Evolutionary conservation across 2,113 vertebrate genomes (phyloP), one percentile per base, ranked within the genome.

Genomic region (Archilochus colubris): DNA sequence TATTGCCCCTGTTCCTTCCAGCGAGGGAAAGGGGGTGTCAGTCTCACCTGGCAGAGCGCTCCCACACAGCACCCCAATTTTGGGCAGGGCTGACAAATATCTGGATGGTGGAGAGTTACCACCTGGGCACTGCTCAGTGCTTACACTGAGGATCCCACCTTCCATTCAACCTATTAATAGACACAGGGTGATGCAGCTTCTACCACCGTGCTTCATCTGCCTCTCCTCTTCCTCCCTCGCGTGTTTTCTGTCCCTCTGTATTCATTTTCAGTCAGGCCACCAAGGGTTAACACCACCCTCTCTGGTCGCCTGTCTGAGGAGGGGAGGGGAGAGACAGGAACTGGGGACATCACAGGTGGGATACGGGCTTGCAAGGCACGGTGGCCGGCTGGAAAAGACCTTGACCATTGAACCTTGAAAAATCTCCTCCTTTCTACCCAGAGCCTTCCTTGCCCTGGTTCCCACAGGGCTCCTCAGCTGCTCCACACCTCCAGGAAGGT

Each of bases 361-460:
- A 92, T 18, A 8, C 43, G 5, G 75, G 82, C 88, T 84, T 5
- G 62, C 64, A 2, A 78, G 77, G 54, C 93, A 16, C 18, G 3
- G 59, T 4, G 61, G 75, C 86, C 89, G 50, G 85, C 85, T 94
- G 88, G 81, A 94, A 89, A 73, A 94, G 94, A 70, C 91, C 94
- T 93, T 96, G 95, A 66, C 94, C 82, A 94, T 27, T 96, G 96
- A 97, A 97, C 95, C 95, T 86, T 95, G 92, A 96, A 94, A 93
- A 96, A 95, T 85, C 89, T 72, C 61, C 82, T 94, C 80, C 75
- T 82, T 78, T 86, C 88, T 8, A 24, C 48, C 66, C 66, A 31
- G 75, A 84, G 90, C 95, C 69, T 73, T 82, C 89, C 80, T 86
- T 2, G 92, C 82, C 82, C 97, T 96, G 92, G 94, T 96, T 95